Evolutionary conservation across 2,888 invertebrate genomes (phyloP).

Genomic region (Patella depressa): DNA sequence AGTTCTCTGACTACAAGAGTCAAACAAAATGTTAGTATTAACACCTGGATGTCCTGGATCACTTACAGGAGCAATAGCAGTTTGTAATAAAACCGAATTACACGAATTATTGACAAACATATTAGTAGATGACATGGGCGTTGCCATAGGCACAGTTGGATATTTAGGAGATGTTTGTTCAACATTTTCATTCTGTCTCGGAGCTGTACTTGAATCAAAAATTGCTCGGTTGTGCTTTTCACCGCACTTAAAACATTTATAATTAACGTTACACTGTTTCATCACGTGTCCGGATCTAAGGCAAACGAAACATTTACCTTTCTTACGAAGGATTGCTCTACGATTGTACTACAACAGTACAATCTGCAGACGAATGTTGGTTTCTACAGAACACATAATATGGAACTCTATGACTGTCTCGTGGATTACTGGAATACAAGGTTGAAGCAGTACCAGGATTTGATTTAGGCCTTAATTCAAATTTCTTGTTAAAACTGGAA

Average conservation of each 20-base stretch:
- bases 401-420: background rate
- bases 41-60: background rate
- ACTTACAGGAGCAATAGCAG: background rate
- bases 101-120: background rate
- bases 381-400: background rate
- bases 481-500: too few species aligned
- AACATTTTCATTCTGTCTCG: background rate
- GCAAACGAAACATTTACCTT: background rate
- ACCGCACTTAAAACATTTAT: background rate
- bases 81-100: background rate
- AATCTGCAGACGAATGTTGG: background rate
- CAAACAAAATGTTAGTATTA: background rate
- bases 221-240: background rate
- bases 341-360: background rate
- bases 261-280: background rate
- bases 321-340: background rate
- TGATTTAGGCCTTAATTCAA: too few species aligned
- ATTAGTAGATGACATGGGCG: background rate
- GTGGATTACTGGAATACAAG: too few species aligned
- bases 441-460: too few species aligned
- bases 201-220: background rate
- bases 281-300: conserved; percentile 4
- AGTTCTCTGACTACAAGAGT: background rate
- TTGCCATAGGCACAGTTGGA: background rate
- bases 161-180: background rate